These are phyloP conservation scores for Pelecanoides urinatrix DNA, from an alignment of 2,113 vertebrate genomes.

Conservation along the genomic window DNA sequence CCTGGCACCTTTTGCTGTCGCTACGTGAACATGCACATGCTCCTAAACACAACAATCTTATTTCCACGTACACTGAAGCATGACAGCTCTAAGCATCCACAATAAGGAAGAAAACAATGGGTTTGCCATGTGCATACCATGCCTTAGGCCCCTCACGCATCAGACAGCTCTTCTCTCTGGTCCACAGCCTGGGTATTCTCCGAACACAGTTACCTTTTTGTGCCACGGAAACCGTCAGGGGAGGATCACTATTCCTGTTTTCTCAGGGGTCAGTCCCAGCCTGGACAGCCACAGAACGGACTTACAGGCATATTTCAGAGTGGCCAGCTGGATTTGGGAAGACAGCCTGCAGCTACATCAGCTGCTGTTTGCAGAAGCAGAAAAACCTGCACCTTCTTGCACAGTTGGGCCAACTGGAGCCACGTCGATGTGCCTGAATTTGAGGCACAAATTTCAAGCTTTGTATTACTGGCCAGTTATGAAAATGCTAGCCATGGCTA, in stretches of 20 bases:
- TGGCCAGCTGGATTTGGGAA: not conserved
- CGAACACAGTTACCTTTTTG: not conserved
- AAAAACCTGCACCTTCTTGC: not conserved
- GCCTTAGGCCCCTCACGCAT: not conserved
- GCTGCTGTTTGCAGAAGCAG: not conserved
- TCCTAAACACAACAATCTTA: not conserved
- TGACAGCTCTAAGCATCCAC: not conserved
- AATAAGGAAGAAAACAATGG: not conserved
- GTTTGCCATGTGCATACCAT: not conserved
- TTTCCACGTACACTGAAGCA: rapidly evolving
- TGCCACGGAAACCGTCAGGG: not conserved
- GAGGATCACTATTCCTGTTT: not conserved
- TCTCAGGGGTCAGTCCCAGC: not conserved
- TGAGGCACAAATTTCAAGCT: not conserved
- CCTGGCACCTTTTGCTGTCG: not conserved
- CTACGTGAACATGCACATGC: constrained; percentile 18
- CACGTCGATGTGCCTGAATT: not conserved
- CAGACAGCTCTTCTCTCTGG: not conserved
- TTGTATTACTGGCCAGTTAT: not conserved
- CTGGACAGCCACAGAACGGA: not conserved
- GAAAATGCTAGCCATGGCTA: not conserved
- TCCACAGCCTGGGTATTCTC: not conserved
- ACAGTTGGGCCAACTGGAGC: not conserved
- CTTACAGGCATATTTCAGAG: not conserved
- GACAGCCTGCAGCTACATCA: not conserved